Conservation (phyloP, 23 tunicate species). For the Styela clava region DNA sequence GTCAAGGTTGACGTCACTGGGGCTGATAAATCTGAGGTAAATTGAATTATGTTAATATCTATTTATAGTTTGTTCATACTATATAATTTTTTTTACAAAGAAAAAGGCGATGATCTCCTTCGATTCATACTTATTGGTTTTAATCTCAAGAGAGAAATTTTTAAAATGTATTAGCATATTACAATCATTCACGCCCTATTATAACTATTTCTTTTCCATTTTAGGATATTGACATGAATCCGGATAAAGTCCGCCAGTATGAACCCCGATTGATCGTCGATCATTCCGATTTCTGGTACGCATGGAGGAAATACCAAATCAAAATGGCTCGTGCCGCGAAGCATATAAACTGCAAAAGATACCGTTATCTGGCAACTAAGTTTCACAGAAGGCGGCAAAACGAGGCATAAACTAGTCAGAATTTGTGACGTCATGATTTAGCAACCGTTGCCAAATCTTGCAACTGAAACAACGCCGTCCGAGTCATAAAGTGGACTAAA, state of each 20-base stretch:
- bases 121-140: too few relatives aligned
- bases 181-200: too few relatives aligned
- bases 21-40: background rate
- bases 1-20: conserved; percentile 41
- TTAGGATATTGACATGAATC: background rate
- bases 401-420: background rate
- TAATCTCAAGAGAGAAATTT: too few relatives aligned
- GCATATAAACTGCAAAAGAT: conserved; percentile 30
- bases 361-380: background rate
- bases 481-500: background rate
- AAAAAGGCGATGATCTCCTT: too few relatives aligned
- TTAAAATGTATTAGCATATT: too few relatives aligned
- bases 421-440: background rate
- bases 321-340: conserved; percentile 54
- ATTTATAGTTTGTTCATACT: too few relatives aligned
- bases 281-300: conserved; percentile 78
- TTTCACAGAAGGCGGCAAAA: background rate
- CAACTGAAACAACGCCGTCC: background rate
- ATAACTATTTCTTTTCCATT: background rate
- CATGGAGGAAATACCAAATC: conserved; percentile 62
- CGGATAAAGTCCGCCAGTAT: background rate
- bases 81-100: too few relatives aligned
- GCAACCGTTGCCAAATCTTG: background rate
- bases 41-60: background rate
- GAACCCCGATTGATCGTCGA: conserved; percentile 81